Base-by-base conservation (phyloP, 2,797 vertebrate genomes). In the Myiotriccus ornatus region DNA sequence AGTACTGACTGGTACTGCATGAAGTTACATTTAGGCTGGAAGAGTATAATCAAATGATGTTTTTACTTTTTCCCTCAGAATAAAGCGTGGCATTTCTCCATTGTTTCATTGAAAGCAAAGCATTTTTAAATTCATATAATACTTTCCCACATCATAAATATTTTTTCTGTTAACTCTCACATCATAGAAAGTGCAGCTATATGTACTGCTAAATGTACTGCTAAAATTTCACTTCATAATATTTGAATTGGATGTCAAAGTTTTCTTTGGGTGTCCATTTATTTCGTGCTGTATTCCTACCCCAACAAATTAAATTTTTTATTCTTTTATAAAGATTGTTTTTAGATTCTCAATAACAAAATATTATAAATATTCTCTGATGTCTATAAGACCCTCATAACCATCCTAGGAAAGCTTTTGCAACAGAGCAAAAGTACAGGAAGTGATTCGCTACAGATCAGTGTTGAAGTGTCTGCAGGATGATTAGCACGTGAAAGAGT, bases 401-500 rank as follows among this genome's bases (percentile, higher is more conserved):
- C 10, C 28, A 37, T 55, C n/a, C 14, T 67, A 23, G 30, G 30
- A 50, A 53, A 14, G 70, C 2, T 55, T 65, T 67, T 35, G n/a
- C 43, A 28, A 47, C 19, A 27, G n/a, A 70, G 4, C 17, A 63
- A 46, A 90, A 24, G 16, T 14, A 30, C 4, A 19, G 62, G 47
- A 35, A 59, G 30, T 3, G 34, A 10, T 64, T 87, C 4, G 17
- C 64, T 50, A 3, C 23, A 80, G 20, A 34, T 12, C 4, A 1
- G 28, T 73, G 32, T n/a, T 76, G 2, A n/a, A 30, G 25, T 27
- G 28, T 5, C 7, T 57, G 30, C 39, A 49, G 23, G 12, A 32
- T 44, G 10, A 52, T 49, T 6, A 14, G 9, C 11, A 5, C 1
- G 0, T 17, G 47, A 21, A 28, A 30, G 8, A n/a, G 7, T 14